Evolutionary conservation across 1,140 invertebrate genomes (phyloP), one percentile per base, ranked within the genome.

Genomic region (Aphaenogaster rudis): DNA sequence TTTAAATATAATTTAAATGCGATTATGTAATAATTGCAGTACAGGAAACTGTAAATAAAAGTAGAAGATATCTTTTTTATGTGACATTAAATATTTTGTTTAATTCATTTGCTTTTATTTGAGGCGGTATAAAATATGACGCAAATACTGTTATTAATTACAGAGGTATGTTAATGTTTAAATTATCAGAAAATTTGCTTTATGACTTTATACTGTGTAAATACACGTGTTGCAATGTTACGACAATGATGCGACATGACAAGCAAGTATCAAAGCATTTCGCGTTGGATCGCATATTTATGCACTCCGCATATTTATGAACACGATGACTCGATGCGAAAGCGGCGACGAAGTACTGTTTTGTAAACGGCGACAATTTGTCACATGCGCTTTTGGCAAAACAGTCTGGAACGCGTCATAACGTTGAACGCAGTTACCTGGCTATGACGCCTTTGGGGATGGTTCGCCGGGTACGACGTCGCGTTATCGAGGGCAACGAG

Each of bases 401-500:
- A 80, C 76, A 80, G 85, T 86, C 77, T 69, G 76, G 78, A 59
- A 69, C 77, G 77, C 77, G 85, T 80, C 63, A 69, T 80, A 80
- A 86, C 78, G 63, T 86, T 82, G 63, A 86, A 66, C 85, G 63
- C 80, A 74, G 80, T 76, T 84, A 84, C 57, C 80, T 74, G 80
- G 80, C 80, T 76, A 84, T 61, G 80, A 74, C 45, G 72, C 74
- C 88, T 79, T 78, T 67, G 88, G 59, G 61, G 61, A 85, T 72
- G 79, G 67, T 21, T 63, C 77, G 54, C 17, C 87, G 90, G 90
- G 87, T 87, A 91, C 92, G 91, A 93, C 92, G 90, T 86, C 86
- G 91, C 90, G 92, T 93, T 94, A 94, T 93, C 94, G 89, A 87
- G 72, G 92, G 91, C 89, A 90, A 90, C 90, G 81, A 92, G 88